Evolutionary conservation across 2,888 invertebrate genomes (phyloP).

Genomic region (Philhelius pedissequus): DNA sequence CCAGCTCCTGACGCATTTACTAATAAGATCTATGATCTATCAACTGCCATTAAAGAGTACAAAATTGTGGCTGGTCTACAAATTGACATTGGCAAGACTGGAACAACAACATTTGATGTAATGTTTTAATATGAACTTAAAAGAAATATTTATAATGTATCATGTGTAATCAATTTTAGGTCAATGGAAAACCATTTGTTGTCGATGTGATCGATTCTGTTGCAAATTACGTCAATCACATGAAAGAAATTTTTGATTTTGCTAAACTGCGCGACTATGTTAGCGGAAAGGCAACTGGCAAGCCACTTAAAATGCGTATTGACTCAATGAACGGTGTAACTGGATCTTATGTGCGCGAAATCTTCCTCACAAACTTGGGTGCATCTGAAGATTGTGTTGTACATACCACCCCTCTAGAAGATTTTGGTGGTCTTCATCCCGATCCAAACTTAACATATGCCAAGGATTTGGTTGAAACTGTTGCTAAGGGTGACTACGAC

Average conservation of each 20-base stretch:
- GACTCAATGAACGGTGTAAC: conserved; percentile 99
- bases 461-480: conserved; percentile 86
- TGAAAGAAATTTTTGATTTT: conserved; percentile 99
- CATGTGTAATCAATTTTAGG: conserved; percentile 79
- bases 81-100: conserved; percentile 87
- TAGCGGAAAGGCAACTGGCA: conserved; percentile 83
- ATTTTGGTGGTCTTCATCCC: conserved; percentile 97
- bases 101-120: conserved; percentile 82
- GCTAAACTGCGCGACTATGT: conserved; percentile 86
- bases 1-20: conserved; percentile 96
- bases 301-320: conserved; percentile 91
- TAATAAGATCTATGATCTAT: conserved; percentile 90
- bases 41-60: conserved; percentile 89
- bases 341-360: conserved; percentile 94
- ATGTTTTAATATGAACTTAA: conserved; percentile 17
- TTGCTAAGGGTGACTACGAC: conserved; percentile 82
- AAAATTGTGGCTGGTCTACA: conserved; percentile 88
- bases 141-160: background rate
- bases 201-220: conserved; percentile 96
- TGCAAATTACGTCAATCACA: conserved; percentile 90
- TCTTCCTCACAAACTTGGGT: conserved; percentile 92
- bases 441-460: conserved; percentile 98
- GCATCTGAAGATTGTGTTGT: conserved; percentile 86
- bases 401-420: conserved; percentile 90
- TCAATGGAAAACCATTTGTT: conserved; percentile 86